phyloP scores from a whole-genome alignment of 2,113 vertebrate species.

The Larimichthys crocea region DNA sequence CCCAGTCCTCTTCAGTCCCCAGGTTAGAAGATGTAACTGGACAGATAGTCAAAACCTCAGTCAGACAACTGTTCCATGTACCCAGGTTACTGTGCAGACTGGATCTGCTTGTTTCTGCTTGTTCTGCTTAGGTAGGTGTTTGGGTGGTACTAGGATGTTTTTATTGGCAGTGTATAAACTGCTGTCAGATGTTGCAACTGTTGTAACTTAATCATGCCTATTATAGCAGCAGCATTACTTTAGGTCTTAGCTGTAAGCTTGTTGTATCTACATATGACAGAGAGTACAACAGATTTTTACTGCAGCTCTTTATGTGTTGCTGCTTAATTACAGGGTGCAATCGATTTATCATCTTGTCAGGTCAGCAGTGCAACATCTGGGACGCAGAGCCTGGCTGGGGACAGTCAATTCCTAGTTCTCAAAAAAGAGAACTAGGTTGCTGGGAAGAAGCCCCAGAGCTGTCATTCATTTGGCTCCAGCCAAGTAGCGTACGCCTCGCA shows the following conservation, averaged over 20 bases:
- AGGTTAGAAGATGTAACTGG: background rate
- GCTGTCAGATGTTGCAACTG: slow-evolving; percentile 17
- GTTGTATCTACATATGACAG: slow-evolving; percentile 10
- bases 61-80: background rate
- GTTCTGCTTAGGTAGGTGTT: background rate
- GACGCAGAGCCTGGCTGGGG: slow-evolving; percentile 34
- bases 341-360: slow-evolving; percentile 57
- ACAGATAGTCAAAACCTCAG: background rate
- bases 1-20: background rate
- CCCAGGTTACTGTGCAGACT: background rate
- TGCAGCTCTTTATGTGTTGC: slow-evolving; percentile 15
- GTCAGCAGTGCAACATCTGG: slow-evolving; percentile 60
- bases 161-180: background rate
- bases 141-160: background rate
- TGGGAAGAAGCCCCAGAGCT: slow-evolving; percentile 40
- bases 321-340: slow-evolving; percentile 49
- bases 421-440: slow-evolving; percentile 41
- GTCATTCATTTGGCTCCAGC: slow-evolving; percentile 9
- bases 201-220: background rate
- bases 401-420: slow-evolving; percentile 26
- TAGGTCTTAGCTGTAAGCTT: background rate
- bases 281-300: slow-evolving; percentile 3
- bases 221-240: background rate
- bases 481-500: slow-evolving; percentile 7
- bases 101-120: background rate